These are phyloP conservation scores for Gastrophryne carolinensis DNA, from an alignment of 2,797 vertebrate genomes.

Conservation along the genomic window DNA sequence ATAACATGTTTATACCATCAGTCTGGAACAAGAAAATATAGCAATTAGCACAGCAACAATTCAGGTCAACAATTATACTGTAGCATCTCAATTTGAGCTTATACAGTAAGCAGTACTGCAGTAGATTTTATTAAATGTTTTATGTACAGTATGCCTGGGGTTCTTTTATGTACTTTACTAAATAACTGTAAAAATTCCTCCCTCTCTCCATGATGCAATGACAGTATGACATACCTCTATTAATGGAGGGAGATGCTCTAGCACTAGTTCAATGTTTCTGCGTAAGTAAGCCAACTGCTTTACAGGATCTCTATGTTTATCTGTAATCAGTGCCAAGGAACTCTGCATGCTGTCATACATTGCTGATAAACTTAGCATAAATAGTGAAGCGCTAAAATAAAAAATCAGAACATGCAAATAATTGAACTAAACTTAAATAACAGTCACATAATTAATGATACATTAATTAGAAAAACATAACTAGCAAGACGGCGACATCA, in stretches of 20 bases:
- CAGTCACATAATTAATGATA: no score
- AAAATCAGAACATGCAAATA: neutral
- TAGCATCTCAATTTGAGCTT: neutral
- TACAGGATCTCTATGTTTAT: neutral
- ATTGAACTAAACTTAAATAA: no score
- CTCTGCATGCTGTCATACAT: conserved; percentile 35
- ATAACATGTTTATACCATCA: neutral
- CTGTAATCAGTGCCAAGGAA: conserved; percentile 7
- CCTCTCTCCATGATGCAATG: no score
- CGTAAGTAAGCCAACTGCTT: conserved; percentile 9
- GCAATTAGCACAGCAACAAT: neutral
- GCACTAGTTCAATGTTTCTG: conserved; percentile 1
- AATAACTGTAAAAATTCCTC: no score
- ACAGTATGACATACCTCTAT: conserved; percentile 42
- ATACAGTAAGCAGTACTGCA: no score
- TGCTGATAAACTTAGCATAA: conserved; percentile 13
- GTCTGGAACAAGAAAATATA: conserved; percentile 7
- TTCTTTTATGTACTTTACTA: no score
- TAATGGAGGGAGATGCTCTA: conserved; percentile 44
- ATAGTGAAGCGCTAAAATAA: conserved; percentile 30
- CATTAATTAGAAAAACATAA: no score
- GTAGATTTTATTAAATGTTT: no score
- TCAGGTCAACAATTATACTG: neutral
- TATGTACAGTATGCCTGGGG: no score
- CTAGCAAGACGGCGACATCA: no score